Conservation (phyloP, 1,140 invertebrate species). For the Coelopa frigida region DNA sequence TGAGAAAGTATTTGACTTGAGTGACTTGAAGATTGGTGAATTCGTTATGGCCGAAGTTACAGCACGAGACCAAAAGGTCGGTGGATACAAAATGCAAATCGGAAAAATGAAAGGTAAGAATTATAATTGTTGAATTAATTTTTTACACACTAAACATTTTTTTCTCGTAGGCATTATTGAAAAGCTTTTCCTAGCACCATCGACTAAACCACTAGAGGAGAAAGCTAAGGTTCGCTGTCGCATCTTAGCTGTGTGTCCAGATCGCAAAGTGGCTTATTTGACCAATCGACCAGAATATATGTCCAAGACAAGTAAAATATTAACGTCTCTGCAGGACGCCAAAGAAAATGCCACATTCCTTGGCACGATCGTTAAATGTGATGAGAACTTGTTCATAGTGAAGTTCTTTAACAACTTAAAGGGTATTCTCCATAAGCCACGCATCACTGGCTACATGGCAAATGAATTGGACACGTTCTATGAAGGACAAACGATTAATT, state of each 20-base stretch:
- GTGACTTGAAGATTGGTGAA: conserved; percentile 50
- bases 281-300: conserved; percentile 49
- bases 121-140: conserved; percentile 1
- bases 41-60: conserved; percentile 47
- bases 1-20: conserved; percentile 45
- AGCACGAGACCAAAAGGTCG: conserved; percentile 33
- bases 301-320: conserved; percentile 46
- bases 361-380: conserved; percentile 50
- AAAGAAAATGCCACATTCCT: conserved; percentile 48
- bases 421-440: conserved; percentile 50
- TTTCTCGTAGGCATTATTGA: conserved; percentile 31
- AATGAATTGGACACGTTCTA: conserved; percentile 48
- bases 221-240: conserved; percentile 38
- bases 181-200: conserved; percentile 24
- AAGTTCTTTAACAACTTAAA: conserved; percentile 54
- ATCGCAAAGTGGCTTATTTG: conserved; percentile 45
- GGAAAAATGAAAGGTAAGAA: conserved; percentile 26
- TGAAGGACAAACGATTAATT: conserved; percentile 51
- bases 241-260: conserved; percentile 46
- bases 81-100: conserved; percentile 31
- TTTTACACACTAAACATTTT: not conserved
- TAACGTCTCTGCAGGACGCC: conserved; percentile 47
- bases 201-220: conserved; percentile 19
- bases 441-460: conserved; percentile 46
- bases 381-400: conserved; percentile 48